phyloP scores from a whole-genome alignment of 2,888 invertebrate genomes.

The Chrysomela aeneicollis region DNA sequence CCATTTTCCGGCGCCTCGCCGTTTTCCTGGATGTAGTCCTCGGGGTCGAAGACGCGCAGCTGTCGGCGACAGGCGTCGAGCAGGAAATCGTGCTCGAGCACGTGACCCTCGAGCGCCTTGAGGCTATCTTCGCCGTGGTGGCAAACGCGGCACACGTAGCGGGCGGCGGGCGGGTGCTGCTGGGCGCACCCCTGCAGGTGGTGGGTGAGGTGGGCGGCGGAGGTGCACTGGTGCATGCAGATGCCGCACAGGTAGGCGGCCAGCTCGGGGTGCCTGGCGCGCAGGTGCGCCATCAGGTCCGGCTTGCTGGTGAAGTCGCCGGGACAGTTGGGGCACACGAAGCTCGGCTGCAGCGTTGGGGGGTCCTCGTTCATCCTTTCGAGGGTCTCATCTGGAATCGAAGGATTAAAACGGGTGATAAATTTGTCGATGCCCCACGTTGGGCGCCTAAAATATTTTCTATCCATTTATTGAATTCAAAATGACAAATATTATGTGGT shows the following conservation, averaged over 20 bases:
- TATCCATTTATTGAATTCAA: no score
- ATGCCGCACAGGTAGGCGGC: slow-evolving; percentile 66
- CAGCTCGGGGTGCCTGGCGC: slow-evolving; percentile 64
- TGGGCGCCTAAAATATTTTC: no score
- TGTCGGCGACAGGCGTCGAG: slow-evolving; percentile 57
- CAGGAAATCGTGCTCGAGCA: slow-evolving; percentile 65
- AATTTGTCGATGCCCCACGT: no score
- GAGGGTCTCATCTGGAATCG: not conserved
- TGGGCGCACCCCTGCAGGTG: slow-evolving; percentile 64
- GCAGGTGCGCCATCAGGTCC: slow-evolving; percentile 66
- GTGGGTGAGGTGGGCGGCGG: slow-evolving; percentile 62
- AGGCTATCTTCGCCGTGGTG: slow-evolving; percentile 66
- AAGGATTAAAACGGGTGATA: no score
- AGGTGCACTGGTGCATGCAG: slow-evolving; percentile 64
- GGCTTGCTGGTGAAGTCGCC: slow-evolving; percentile 61
- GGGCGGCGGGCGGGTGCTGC: slow-evolving; percentile 57
- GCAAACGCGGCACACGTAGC: slow-evolving; percentile 64
- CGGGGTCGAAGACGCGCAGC: slow-evolving; percentile 61
- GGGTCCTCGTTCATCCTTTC: slow-evolving; percentile 28
- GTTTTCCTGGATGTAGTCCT: slow-evolving; percentile 62
- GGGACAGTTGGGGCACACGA: slow-evolving; percentile 57
- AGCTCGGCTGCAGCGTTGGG: slow-evolving; percentile 38
- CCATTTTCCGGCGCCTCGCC: slow-evolving; percentile 32
- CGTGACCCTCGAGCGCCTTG: slow-evolving; percentile 64
- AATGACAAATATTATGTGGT: no score